Percentiles rank a stretch among this genome's conserved stretches.
Conservation (phyloP, 2,888 invertebrate genomes). For the Ectemnius lituratus region DNA sequence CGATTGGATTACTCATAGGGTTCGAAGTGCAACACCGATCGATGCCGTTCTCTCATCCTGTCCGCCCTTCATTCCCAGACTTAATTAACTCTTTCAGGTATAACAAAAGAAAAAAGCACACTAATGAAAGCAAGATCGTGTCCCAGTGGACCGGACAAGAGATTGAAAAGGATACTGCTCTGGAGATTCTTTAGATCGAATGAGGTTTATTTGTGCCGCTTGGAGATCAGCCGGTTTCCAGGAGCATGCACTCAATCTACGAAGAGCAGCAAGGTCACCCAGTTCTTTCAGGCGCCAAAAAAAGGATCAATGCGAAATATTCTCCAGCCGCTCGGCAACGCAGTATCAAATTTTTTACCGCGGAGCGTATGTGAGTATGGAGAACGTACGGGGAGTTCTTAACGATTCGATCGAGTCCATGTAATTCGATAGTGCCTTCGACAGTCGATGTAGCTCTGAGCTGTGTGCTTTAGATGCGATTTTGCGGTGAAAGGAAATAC, state of each 20-base stretch:
- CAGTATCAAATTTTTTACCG: constrained; percentile 20
- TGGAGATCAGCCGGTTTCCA: constrained; percentile 22
- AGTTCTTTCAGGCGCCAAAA: constrained; percentile 29
- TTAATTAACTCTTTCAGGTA: no score
- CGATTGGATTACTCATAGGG: constrained; percentile 2
- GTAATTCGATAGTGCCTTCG: neutral
- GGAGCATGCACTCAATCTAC: constrained; percentile 24
- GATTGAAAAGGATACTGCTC: no score
- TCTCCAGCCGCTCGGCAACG: constrained; percentile 10
- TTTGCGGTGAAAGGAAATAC: neutral
- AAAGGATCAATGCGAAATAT: neutral
- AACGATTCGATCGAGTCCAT: constrained; percentile 13
- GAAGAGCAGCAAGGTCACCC: constrained; percentile 33
- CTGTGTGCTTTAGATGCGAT: neutral
- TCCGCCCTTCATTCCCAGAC: no score
- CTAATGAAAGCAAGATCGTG: no score
- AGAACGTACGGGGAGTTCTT: constrained; percentile 20
- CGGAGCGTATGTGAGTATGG: constrained; percentile 12
- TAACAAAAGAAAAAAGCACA: constrained; percentile 9
- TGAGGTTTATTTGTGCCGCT: no score
- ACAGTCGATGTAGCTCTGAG: neutral
- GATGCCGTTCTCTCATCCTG: no score
- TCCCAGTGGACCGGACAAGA: no score
- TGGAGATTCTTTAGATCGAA: no score
- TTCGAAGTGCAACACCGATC: no score